phyloP scores from a whole-genome alignment of 1,140 invertebrate species.

The Pinna nobilis region DNA sequence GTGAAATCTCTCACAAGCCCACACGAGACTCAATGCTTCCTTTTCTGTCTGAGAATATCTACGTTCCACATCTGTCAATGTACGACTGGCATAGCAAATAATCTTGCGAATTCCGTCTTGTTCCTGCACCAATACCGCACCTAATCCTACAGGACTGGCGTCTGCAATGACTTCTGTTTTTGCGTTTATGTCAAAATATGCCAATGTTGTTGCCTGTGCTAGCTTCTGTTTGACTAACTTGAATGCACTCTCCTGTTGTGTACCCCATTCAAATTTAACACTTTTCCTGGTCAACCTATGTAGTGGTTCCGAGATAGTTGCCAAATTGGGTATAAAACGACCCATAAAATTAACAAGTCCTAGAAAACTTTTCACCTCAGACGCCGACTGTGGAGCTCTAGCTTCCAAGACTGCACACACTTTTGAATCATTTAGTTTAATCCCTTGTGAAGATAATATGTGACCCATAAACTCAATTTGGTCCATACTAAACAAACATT shows the following conservation, averaged over 20 bases:
- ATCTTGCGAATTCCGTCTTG: constrained; percentile 14
- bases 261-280: constrained; percentile 19
- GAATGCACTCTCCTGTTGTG: constrained; percentile 42
- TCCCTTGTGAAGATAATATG: constrained; percentile 21
- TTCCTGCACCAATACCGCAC: constrained; percentile 43
- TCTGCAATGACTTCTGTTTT: constrained; percentile 67
- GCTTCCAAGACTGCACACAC: too few relatives aligned
- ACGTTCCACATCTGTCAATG: constrained; percentile 35
- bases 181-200: constrained; percentile 43
- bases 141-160: constrained; percentile 40
- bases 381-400: constrained; percentile 1
- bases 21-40: constrained; percentile 73
- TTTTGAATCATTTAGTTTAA: constrained; percentile 11
- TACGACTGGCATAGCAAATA: constrained; percentile 50
- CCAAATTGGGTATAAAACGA: constrained; percentile 42
- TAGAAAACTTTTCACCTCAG: constrained; percentile 42
- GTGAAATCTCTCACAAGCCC: constrained; percentile 72
- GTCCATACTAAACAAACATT: constrained; percentile 11
- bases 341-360: constrained; percentile 42
- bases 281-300: constrained; percentile 15
- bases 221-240: constrained; percentile 44
- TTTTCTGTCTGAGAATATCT: constrained; percentile 73
- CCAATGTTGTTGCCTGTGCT: constrained; percentile 27
- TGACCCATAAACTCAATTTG: constrained; percentile 38
- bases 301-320: constrained; percentile 39